Conservation (phyloP, 2,888 invertebrate species). For the Cheilosia grossa region DNA sequence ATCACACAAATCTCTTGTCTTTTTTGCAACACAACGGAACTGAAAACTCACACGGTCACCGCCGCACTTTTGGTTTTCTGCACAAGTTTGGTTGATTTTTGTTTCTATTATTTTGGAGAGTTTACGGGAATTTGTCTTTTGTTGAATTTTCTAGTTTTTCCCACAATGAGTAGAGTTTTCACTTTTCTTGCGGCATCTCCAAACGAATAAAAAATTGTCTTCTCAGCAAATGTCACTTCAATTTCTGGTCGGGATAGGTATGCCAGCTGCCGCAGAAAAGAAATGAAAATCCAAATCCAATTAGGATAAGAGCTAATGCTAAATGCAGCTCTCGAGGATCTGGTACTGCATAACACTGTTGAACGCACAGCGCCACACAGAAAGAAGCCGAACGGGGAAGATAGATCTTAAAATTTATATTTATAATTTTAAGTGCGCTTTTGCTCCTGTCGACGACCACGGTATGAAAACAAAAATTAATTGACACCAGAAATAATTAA, state of each 20-base stretch:
- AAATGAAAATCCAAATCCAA: conserved; percentile 18
- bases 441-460: conserved; percentile 3
- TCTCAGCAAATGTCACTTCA: conserved; percentile 33
- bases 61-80: conserved; percentile 26
- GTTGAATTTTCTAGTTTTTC: conserved; percentile 23
- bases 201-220: conserved; percentile 14
- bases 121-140: conserved; percentile 49
- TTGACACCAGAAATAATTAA: conserved; percentile 55
- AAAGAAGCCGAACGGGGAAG: conserved; percentile 20
- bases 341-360: neutral
- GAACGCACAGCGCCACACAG: conserved; percentile 14
- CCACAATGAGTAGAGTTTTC: conserved; percentile 1
- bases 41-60: conserved; percentile 14
- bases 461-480: conserved; percentile 47
- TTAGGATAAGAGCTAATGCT: conserved; percentile 10
- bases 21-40: conserved; percentile 38
- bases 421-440: conserved; percentile 55
- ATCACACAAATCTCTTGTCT: neutral
- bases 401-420: conserved; percentile 64
- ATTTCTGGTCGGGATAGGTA: conserved; percentile 7
- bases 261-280: conserved; percentile 36
- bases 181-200: neutral
- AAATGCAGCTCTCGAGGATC: conserved; percentile 29
- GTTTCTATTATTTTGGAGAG: conserved; percentile 29
- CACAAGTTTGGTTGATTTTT: conserved; percentile 7